Percentiles rank a stretch among this genome's conserved stretches.
Conservation (phyloP, 1,140 invertebrate species). For the Bombus impatiens region DNA sequence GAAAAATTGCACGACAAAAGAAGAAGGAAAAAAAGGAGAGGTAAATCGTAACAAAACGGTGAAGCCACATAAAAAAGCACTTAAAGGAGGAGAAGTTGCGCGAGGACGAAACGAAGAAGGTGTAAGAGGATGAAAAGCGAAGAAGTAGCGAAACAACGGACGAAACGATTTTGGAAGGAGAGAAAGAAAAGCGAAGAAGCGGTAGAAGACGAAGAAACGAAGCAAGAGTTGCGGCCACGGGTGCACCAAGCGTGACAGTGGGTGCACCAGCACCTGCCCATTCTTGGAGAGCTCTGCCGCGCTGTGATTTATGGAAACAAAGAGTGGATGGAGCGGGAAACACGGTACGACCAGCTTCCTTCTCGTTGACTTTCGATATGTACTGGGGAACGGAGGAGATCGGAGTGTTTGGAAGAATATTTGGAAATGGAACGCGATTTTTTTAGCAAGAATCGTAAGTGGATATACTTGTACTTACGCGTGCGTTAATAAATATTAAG, state of each 20-base stretch:
- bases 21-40: conserved; percentile 44
- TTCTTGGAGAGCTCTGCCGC: conserved; percentile 69
- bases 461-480: neutral
- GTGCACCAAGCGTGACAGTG: conserved; percentile 81
- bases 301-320: conserved; percentile 79
- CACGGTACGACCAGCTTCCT: conserved; percentile 53
- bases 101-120: conserved; percentile 25
- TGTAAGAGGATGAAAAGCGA: conserved; percentile 8
- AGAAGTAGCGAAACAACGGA: neutral
- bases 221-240: conserved; percentile 74
- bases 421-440: neutral
- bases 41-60: conserved; percentile 74
- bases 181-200: conserved; percentile 27
- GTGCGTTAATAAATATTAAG: neutral
- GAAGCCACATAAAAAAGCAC: conserved; percentile 77
- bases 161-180: conserved; percentile 4
- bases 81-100: conserved; percentile 68
- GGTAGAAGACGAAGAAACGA: conserved; percentile 15
- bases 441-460: neutral
- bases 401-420: neutral
- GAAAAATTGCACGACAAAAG: neutral
- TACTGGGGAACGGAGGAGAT: neutral
- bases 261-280: conserved; percentile 80
- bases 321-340: conserved; percentile 62
- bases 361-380: conserved; percentile 9